Base-by-base conservation (phyloP, 2,888 invertebrate species). In the Sabatieria punctata region DNA sequence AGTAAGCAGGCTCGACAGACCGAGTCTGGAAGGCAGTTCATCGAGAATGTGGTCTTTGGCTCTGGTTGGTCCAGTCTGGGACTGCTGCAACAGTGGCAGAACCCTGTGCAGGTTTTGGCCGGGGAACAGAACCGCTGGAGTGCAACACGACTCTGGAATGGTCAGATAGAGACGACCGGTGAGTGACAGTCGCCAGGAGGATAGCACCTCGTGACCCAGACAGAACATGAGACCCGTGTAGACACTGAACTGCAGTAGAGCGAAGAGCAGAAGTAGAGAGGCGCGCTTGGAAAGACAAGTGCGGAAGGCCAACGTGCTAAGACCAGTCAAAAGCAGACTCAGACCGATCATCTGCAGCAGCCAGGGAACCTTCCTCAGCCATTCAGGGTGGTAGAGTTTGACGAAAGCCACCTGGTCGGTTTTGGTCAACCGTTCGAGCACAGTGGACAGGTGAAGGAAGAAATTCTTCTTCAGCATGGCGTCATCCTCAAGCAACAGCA, bases 151-250 rank as follows among this genome's bases (percentile, higher is more conserved):
- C 37, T 44, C 44, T 13, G n/a, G n/a, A 21, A 15, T 4, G 22
- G n/a, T 23, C 23, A 44, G 19, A 21, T 44, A 44, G 4, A 37
- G 22, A 13, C 23, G n/a, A 19, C 22, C 37, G 4, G 44, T 39
- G 8, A 44, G 22, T 4, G 6, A 19, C 15, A 15, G 24, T 19
- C 42, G 42, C 6, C 51, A 18, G 35, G 54, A 54, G 2, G 54
- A 48, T 1, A 54, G 43, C 22, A 54, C 49, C 52, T 55, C 46
- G 18, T 8, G 26, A 18, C 45, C 45, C 27, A 42, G 27, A 4
- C 4, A 23, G 13, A 22, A 22, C 19, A 40, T 13, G 19, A 4
- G 4, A 15, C 8, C 30, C 8, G 13, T 4, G 8, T 6, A 41
- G n/a, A 42, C 27, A 8, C 25, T 6, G n/a, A 27, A 8, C n/a